Conservation (phyloP, 2,797 vertebrate species). For the Spinibarbus caldwelli region DNA sequence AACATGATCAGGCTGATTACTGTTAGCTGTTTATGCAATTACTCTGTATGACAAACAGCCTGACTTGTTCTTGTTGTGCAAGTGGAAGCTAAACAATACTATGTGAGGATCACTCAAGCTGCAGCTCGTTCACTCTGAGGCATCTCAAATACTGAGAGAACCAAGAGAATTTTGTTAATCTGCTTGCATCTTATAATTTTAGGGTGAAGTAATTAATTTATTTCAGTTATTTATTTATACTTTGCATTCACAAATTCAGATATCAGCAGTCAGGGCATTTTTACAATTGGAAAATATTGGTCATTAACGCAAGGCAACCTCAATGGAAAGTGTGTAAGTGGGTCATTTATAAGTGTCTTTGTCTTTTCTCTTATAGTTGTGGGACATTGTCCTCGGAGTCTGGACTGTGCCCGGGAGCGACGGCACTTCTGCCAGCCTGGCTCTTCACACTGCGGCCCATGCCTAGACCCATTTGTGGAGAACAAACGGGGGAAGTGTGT, state of each 20-base stretch:
- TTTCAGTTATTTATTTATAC: background rate
- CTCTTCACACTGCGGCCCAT: slow-evolving; percentile 81
- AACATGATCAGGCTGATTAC: background rate
- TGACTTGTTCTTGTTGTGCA: slow-evolving; percentile 13
- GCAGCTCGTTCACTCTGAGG: background rate
- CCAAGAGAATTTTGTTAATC: background rate
- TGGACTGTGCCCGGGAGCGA: slow-evolving; percentile 85
- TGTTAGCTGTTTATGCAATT: slow-evolving; percentile 32
- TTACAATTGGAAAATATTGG: background rate
- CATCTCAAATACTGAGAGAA: slow-evolving; percentile 2
- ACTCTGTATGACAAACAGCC: slow-evolving; percentile 11
- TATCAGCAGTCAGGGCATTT: background rate
- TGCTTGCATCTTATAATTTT: background rate
- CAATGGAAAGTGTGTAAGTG: background rate
- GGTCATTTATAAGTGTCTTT: slow-evolving; percentile 13
- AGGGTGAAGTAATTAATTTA: background rate
- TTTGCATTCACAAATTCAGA: background rate
- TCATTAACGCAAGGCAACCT: background rate
- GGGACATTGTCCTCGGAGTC: slow-evolving; percentile 80
- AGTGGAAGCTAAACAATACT: slow-evolving; percentile 4
- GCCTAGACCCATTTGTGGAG: slow-evolving; percentile 81
- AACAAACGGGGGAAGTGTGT: slow-evolving; percentile 77
- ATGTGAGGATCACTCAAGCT: slow-evolving; percentile 15
- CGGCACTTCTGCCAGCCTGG: slow-evolving; percentile 82
- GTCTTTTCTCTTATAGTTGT: slow-evolving; percentile 48